phyloP scores from a whole-genome alignment of 2,113 vertebrate species.

The Pseudorasbora parva region DNA sequence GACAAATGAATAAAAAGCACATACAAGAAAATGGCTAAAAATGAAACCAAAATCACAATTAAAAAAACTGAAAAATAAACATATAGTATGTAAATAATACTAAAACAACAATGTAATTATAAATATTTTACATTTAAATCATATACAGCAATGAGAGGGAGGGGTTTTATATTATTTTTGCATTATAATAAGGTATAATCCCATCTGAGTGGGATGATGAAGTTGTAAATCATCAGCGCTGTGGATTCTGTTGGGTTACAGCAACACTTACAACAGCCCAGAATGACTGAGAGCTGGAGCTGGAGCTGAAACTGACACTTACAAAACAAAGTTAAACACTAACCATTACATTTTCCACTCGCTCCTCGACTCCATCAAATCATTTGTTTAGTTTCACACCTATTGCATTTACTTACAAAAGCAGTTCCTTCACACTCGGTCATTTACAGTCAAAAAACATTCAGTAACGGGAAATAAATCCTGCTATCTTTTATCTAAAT shows the following conservation, averaged over 20 bases:
- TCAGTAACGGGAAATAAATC: conserved; percentile 49
- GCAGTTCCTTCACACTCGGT: conserved; percentile 66
- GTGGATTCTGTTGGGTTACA: neutral
- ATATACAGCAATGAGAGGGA: too few species aligned
- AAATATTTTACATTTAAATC: too few species aligned
- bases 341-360: conserved; percentile 30
- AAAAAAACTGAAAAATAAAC: too few species aligned
- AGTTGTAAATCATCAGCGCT: neutral
- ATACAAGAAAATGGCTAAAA: too few species aligned
- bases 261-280: neutral
- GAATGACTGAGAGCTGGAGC: neutral
- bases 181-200: neutral
- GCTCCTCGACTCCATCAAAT: neutral
- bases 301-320: neutral
- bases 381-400: conserved; percentile 20
- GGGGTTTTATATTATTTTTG: neutral
- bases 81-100: too few species aligned
- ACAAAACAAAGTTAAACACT: neutral
- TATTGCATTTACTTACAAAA: conserved; percentile 11
- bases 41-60: too few species aligned
- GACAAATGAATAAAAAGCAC: too few species aligned
- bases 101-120: too few species aligned
- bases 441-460: conserved; percentile 42
- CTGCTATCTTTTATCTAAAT: conserved; percentile 74
- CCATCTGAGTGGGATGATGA: neutral